Evolutionary conservation across 2,797 vertebrate genomes (phyloP).

Genomic region (Todus mexicanus): DNA sequence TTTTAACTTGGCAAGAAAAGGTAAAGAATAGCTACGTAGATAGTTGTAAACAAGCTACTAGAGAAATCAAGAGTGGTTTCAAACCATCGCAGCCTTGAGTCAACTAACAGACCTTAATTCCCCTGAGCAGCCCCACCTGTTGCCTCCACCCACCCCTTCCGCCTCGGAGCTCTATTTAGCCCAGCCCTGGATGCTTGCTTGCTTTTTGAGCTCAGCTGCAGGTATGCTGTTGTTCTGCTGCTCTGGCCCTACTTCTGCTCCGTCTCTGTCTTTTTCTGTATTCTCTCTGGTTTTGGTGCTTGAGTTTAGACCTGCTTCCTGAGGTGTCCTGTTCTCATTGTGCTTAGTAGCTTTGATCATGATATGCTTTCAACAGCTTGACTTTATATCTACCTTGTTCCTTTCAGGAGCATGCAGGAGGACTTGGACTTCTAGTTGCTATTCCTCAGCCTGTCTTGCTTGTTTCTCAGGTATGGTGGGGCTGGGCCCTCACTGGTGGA

Average conservation of each 20-base stretch:
- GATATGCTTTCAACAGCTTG: fast-evolving
- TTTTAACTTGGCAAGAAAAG: not conserved
- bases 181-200: fast-evolving
- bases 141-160: not conserved
- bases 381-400: fast-evolving
- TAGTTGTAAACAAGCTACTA: not conserved
- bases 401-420: fast-evolving
- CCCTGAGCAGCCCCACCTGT: not conserved
- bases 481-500: not conserved
- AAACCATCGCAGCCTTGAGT: not conserved
- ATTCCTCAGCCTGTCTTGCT: fast-evolving
- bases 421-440: not conserved
- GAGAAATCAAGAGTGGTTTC: not conserved
- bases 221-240: fast-evolving
- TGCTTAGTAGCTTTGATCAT: fast-evolving
- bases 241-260: fast-evolving
- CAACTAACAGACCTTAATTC: not conserved
- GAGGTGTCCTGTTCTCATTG: fast-evolving
- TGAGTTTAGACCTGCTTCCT: fast-evolving
- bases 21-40: not conserved
- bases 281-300: fast-evolving
- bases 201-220: fast-evolving
- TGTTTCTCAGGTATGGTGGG: not conserved
- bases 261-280: not conserved
- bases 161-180: not conserved